Base-by-base conservation (phyloP, 2,113 vertebrate species). In the Alexandromys fortis region DNA sequence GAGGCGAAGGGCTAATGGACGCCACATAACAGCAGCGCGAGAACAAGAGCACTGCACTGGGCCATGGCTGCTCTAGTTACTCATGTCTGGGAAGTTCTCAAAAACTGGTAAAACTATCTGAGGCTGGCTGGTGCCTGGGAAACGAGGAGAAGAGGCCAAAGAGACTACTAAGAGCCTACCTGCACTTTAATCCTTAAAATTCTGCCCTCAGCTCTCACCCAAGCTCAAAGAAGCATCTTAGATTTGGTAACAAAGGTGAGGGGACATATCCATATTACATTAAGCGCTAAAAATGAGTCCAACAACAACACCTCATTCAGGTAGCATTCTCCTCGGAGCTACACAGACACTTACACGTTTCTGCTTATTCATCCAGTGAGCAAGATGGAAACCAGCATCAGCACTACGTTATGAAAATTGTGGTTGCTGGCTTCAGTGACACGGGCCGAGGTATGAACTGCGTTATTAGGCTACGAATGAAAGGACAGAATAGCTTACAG, bases 131-230 rank as follows among this genome's bases (percentile, higher is more conserved):
- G 45, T 35, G 13, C 2, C 35, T 38, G 58, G 14, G 21, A 6
- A 45, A 61, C 19, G 0, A 0, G 24, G 0, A 0, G 24, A 28
- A 28, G 3, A 19, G 52, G n/a, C 30, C 45, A n/a, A 73, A 75
- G 8, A 45, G 14, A 45, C 55, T 30, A 90, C 24, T n/a, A 30
- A 76, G 33, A 63, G 6, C 10, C 5, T 49, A 26, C 33, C 7
- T 47, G 24, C 0, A 47, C 2, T 58, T 92, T 35, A 81, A 77
- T 22, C 9, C 67, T 79, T 91, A 55, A 81, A 38, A 17, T 22
- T 79, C 17, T 88, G 22, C 42, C 38, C 19, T 28, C 12, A 45
- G 11, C n/a, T 33, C 61, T 79, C 58, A 49, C 16, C 14, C 21
- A 28, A 81, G 45, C 22, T n/a, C n/a, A 38, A 3, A 70, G 65